Conservation (phyloP, 2,797 vertebrate genomes). For the Falco peregrinus region DNA sequence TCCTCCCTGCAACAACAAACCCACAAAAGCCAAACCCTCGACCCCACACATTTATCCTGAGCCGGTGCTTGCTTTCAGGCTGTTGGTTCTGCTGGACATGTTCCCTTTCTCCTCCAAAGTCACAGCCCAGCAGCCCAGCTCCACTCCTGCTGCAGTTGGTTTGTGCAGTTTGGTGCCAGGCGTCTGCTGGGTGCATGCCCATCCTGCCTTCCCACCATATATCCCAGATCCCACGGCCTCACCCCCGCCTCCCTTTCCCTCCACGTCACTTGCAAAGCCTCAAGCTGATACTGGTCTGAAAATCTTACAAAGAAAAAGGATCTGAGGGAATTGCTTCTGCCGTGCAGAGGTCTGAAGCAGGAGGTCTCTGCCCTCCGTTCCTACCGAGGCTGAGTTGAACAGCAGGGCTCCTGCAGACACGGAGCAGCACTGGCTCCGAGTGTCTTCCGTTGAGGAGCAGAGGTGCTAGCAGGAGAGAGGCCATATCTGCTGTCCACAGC, state of each 20-base stretch:
- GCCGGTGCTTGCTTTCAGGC: neutral
- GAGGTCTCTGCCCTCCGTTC: neutral
- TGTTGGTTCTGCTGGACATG: fast-evolving
- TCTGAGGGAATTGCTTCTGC: neutral
- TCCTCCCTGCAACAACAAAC: conserved; percentile 31
- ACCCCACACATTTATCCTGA: neutral
- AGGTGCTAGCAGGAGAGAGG: neutral
- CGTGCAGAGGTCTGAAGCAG: neutral
- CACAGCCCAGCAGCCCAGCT: neutral
- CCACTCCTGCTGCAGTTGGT: neutral
- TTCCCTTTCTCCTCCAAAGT: neutral
- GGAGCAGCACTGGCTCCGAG: neutral
- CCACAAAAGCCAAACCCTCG: neutral
- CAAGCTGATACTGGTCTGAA: neutral
- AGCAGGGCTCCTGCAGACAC: neutral
- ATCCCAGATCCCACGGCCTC: neutral
- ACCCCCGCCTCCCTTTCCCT: neutral
- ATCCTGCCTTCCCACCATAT: neutral
- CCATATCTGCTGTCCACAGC: neutral
- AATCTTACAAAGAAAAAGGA: neutral
- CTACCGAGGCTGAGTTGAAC: fast-evolving
- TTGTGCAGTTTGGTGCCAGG: neutral
- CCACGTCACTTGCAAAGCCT: neutral
- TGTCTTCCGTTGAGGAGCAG: neutral
- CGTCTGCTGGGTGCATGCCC: neutral